Evolutionary conservation across 2,888 invertebrate genomes (phyloP).

Genomic region (Amphimallon solstitiale): DNA sequence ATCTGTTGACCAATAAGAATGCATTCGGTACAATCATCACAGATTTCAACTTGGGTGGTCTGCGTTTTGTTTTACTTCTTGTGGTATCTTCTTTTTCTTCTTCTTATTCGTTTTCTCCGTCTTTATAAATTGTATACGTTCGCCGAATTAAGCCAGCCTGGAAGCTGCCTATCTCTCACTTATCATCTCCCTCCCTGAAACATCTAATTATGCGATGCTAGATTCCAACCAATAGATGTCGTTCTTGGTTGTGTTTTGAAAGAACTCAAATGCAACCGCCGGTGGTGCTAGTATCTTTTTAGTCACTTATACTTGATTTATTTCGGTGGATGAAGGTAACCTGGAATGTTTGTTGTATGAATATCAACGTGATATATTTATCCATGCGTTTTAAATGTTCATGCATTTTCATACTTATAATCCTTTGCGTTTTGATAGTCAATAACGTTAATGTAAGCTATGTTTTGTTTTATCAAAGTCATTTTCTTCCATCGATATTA

Average conservation of each 20-base stretch:
- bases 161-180: conserved; percentile 49
- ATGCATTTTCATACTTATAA: too few relatives aligned
- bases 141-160: conserved; percentile 49
- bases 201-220: conserved; percentile 47
- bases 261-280: background rate
- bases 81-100: conserved; percentile 42
- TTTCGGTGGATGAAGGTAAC: too few relatives aligned
- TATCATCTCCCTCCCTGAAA: conserved; percentile 49
- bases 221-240: conserved; percentile 38
- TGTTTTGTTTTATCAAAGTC: too few relatives aligned
- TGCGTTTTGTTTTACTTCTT: conserved; percentile 62
- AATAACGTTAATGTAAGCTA: too few relatives aligned
- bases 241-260: conserved; percentile 28
- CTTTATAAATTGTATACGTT: conserved; percentile 48
- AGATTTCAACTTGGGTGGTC: conserved; percentile 63
- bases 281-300: too few relatives aligned
- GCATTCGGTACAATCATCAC: conserved; percentile 55
- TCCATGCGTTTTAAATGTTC: too few relatives aligned
- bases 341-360: too few relatives aligned
- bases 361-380: too few relatives aligned
- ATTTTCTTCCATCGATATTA: too few relatives aligned
- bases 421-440: too few relatives aligned
- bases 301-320: too few relatives aligned
- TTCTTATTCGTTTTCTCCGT: conserved; percentile 37
- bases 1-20: conserved; percentile 54